A percentile compares a stretch with the other conserved stretches of the same genome.
Conservation (phyloP, 92 coral and sea anemone species). For the Galaxea fascicularis region DNA sequence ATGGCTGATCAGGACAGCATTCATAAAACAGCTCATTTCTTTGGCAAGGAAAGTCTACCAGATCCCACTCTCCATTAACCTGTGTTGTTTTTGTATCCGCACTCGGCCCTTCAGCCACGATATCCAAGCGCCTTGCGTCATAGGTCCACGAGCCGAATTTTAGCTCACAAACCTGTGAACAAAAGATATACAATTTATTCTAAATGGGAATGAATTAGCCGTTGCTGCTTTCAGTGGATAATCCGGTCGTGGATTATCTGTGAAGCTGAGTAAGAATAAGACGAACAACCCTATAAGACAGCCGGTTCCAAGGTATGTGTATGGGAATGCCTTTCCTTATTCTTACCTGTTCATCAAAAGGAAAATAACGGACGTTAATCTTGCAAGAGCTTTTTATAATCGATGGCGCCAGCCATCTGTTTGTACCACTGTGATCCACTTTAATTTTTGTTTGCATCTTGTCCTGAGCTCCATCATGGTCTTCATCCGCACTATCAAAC, state of each 20-base stretch:
- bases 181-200: neutral
- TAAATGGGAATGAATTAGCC: neutral
- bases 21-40: conserved; percentile 65
- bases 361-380: conserved; percentile 88
- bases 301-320: no score
- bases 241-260: no score
- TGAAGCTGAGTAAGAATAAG: no score
- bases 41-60: conserved; percentile 77
- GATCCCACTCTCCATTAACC: conserved; percentile 91
- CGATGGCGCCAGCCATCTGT: conserved; percentile 91
- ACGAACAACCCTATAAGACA: no score
- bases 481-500: conserved; percentile 80
- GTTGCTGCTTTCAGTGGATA: no score
- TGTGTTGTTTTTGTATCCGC: conserved; percentile 75
- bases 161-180: conserved; percentile 70
- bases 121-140: conserved; percentile 82
- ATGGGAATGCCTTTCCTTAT: no score
- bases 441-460: conserved; percentile 83
- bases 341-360: conserved; percentile 92
- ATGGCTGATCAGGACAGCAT: conserved; percentile 82
- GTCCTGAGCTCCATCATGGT: conserved; percentile 85
- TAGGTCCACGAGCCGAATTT: conserved; percentile 98
- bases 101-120: conserved; percentile 62
- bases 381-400: conserved; percentile 94
- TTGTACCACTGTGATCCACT: conserved; percentile 69